These are phyloP conservation scores for Meteorus cinctellus DNA, from an alignment of 2,888 invertebrate species.

Conservation along the genomic window DNA sequence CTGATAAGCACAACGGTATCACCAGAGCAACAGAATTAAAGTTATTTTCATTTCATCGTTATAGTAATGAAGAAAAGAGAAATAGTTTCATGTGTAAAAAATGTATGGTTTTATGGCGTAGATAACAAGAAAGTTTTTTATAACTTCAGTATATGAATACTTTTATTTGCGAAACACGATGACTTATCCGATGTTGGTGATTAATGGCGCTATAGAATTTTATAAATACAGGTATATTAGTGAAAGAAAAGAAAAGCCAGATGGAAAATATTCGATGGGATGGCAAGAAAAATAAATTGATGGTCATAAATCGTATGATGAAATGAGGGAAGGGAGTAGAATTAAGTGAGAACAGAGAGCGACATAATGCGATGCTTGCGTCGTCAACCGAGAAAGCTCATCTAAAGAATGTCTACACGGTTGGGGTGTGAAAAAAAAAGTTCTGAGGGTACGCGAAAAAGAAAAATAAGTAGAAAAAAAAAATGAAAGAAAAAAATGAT, in stretches of 20 bases:
- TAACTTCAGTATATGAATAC: neutral
- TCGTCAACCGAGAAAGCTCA: conserved; percentile 33
- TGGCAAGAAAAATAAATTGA: conserved; percentile 56
- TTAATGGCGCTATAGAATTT: neutral
- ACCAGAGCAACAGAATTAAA: neutral
- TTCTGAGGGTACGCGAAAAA: conserved; percentile 26
- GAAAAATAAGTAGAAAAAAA: conserved; percentile 21
- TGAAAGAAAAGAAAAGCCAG: neutral
- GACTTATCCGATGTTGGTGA: neutral
- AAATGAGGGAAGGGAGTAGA: conserved; percentile 33
- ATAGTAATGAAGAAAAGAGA: neutral
- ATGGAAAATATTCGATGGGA: conserved; percentile 35
- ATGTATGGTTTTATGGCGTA: neutral
- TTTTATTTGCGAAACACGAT: neutral
- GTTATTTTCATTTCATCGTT: neutral
- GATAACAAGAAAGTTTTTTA: neutral
- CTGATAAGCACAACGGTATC: neutral
- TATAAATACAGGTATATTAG: neutral
- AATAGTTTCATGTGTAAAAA: neutral
- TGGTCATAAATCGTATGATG: conserved; percentile 58
- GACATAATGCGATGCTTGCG: conserved; percentile 21
- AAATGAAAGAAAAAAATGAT: conserved; percentile 27
- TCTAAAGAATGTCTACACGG: conserved; percentile 11
- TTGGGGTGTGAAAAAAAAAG: conserved; percentile 21
- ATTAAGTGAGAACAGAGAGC: conserved; percentile 39